Evolutionary conservation across 2,888 invertebrate genomes (phyloP), one percentile per base, ranked within the genome.

Genomic region (Stenodera caucasica): DNA sequence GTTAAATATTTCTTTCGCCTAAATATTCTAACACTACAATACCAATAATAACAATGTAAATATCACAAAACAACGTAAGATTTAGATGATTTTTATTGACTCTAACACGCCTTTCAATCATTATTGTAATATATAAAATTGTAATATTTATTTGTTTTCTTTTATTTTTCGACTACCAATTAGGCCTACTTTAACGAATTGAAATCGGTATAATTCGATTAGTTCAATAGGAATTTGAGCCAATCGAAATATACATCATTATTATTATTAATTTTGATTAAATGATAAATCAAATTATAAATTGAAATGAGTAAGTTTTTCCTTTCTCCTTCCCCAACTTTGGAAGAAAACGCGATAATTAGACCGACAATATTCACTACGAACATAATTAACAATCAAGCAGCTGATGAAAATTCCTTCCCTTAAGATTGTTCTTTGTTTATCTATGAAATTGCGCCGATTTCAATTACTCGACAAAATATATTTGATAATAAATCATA

Each of bases 1-100:
- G 30, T 1, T 33, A 12, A 52, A 14, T 53, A 35, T 53, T 53
- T 33, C 35, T 53, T n/a, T 33, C 32, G 53, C 23, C 35, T 53
- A 45, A 53, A n/a, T 55, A 63, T 55, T 62, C 68, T 72, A 71
- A 64, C 57, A 65, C 70, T 72, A 73, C 61, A 63, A 66, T 29
- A 53, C 56, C 18, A 45, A 45, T 45, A 45, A 68, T 68, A 70
- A 71, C 61, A 64, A 67, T 68, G 70, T 68, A 71, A 68, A 70
- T 71, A 71, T 72, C 70, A 70, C 68, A 74, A 73, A 71, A 45
- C 9, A 73, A 73, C 63, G 68, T 67, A 68, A 72, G 72, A 72
- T 12, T 40, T 18, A 66, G 67, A 65, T 66, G 65, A 64, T 67
- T 66, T 64, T 68, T 71, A 72, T 75, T 75, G 73, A 75, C 75